Evolutionary conservation across 2,113 vertebrate species (phyloP).

Genomic region (Ophiodon elongatus): DNA sequence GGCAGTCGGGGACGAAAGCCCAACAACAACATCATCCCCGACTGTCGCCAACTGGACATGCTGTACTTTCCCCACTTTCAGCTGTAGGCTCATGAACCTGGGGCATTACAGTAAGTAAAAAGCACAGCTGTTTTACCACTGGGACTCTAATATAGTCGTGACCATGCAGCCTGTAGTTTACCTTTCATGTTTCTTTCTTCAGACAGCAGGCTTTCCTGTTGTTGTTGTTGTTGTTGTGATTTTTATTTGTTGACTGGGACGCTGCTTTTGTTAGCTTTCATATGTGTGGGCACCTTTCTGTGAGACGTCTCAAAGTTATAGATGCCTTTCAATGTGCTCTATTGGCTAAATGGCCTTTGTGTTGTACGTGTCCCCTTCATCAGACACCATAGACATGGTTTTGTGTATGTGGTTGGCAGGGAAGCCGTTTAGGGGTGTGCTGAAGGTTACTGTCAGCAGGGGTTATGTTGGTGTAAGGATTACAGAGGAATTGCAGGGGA

Average conservation of each 20-base stretch:
- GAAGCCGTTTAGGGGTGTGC: slow-evolving; percentile 16
- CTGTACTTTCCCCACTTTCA: slow-evolving; percentile 45
- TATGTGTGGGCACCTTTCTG: background rate
- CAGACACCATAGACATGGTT: background rate
- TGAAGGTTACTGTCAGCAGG: slow-evolving; percentile 62
- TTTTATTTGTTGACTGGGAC: background rate
- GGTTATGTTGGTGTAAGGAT: slow-evolving; percentile 9
- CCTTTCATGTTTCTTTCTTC: background rate
- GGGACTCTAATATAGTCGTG: slow-evolving; percentile 6
- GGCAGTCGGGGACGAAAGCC: background rate
- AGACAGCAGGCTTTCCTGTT: slow-evolving; percentile 6
- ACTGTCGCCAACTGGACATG: slow-evolving; percentile 39
- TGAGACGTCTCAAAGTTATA: background rate
- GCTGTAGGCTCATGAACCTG: slow-evolving; percentile 34
- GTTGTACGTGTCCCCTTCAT: background rate
- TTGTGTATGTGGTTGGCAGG: background rate
- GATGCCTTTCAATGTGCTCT: background rate
- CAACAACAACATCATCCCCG: slow-evolving; percentile 1
- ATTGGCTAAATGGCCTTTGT: background rate
- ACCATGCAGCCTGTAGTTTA: background rate
- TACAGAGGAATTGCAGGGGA: slow-evolving; percentile 19
- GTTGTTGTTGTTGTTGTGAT: slow-evolving; percentile 15
- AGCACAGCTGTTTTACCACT: background rate
- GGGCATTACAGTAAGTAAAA: slow-evolving; percentile 29
- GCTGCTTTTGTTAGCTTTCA: slow-evolving; percentile 1